A percentile compares a stretch with the other conserved stretches of the same genome.
Conservation (phyloP, 2,797 vertebrate species). For the Moxostoma hubbsi region DNA sequence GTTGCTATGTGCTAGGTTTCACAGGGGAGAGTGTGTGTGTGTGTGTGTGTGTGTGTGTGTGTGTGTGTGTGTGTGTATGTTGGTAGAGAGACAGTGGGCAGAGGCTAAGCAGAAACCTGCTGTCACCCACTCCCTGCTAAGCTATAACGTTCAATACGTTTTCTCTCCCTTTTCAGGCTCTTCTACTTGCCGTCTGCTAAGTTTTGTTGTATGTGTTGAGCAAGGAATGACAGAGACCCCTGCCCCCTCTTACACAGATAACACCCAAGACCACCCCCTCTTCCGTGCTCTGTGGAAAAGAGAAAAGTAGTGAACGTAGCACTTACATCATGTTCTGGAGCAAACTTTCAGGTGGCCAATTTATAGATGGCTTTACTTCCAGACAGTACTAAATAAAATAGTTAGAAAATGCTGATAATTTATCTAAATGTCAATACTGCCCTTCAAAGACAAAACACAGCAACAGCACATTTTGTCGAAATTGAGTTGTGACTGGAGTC, state of each 20-base stretch:
- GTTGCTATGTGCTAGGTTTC: slow-evolving; percentile 72
- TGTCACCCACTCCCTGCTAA: slow-evolving; percentile 14
- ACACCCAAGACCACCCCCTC: slow-evolving; percentile 34
- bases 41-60: no score
- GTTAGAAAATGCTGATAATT: background rate
- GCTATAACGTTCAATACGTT: slow-evolving; percentile 34
- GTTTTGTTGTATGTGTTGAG: slow-evolving; percentile 52
- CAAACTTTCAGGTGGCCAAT: slow-evolving; percentile 19
- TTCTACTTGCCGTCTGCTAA: slow-evolving; percentile 58
- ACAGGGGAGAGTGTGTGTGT: slow-evolving; percentile 60
- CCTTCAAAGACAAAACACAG: no score
- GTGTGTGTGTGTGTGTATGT: slow-evolving; percentile 40
- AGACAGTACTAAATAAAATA: background rate
- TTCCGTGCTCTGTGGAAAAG: slow-evolving; percentile 27
- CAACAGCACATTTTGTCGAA: no score
- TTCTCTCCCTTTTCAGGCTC: slow-evolving; percentile 20
- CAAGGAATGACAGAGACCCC: slow-evolving; percentile 36
- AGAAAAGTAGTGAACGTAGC: slow-evolving; percentile 55
- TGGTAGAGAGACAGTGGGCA: slow-evolving; percentile 60
- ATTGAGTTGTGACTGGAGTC: no score
- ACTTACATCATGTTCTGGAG: background rate
- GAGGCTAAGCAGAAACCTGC: slow-evolving; percentile 14
- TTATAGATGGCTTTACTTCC: slow-evolving; percentile 6
- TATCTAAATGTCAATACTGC: background rate
- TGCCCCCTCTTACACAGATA: slow-evolving; percentile 42